Conservation (phyloP, 2,113 vertebrate species). For the Podarcis cretensis region DNA sequence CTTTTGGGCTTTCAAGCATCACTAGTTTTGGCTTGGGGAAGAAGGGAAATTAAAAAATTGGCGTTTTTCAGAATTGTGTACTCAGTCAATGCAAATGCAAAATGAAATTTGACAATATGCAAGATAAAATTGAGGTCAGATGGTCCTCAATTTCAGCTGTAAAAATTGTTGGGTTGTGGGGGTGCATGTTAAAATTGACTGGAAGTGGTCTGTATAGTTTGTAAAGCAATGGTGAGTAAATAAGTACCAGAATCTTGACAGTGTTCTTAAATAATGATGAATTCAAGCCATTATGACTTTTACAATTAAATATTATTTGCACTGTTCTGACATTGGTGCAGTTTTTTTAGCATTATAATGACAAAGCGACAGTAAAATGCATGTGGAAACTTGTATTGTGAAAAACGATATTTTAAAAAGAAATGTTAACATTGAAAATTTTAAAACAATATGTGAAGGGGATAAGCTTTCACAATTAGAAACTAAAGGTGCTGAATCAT, state of each 20-base stretch:
- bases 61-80: slow-evolving; percentile 12
- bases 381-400: slow-evolving; percentile 77
- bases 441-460: slow-evolving; percentile 69
- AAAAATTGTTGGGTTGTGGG: slow-evolving; percentile 36
- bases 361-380: slow-evolving; percentile 77
- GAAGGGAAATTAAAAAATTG: slow-evolving; percentile 38
- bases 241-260: slow-evolving; percentile 79
- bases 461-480: slow-evolving; percentile 51
- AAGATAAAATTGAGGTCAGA: slow-evolving; percentile 67
- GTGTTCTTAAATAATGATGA: slow-evolving; percentile 83
- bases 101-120: slow-evolving; percentile 51
- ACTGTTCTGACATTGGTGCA: slow-evolving; percentile 87
- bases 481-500: slow-evolving; percentile 75
- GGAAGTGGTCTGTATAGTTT: slow-evolving; percentile 57
- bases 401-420: slow-evolving; percentile 69
- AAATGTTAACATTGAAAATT: slow-evolving; percentile 72
- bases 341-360: slow-evolving; percentile 82
- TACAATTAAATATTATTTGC: slow-evolving; percentile 87
- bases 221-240: slow-evolving; percentile 76
- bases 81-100: slow-evolving; percentile 51
- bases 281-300: slow-evolving; percentile 86
- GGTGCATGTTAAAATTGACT: slow-evolving; percentile 50
- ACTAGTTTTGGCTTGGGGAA: slow-evolving; percentile 43
- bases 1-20: slow-evolving; percentile 77
- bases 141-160: slow-evolving; percentile 63